Evolutionary conservation across 2,797 vertebrate species (phyloP).

Genomic region (Acrocephalus scirpaceus): DNA sequence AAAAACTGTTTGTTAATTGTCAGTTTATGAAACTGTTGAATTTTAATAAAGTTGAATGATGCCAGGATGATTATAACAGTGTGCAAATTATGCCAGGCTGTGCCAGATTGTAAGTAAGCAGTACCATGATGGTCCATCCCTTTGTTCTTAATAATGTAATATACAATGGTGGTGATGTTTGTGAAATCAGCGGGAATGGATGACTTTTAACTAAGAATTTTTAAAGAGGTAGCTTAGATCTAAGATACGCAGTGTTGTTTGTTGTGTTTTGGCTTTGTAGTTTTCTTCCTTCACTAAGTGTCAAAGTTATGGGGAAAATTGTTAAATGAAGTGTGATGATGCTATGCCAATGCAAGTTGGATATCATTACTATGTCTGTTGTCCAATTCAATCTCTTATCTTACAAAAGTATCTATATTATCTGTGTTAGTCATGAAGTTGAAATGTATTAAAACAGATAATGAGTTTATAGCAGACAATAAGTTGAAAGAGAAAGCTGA

Average conservation of each 20-base stretch:
- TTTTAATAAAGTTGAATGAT: not conserved
- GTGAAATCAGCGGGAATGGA: not conserved
- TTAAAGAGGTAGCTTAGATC: not conserved
- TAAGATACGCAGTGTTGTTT: not conserved
- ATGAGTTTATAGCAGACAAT: not conserved
- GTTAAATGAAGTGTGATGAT: not conserved
- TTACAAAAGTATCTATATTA: not conserved
- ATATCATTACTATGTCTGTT: not conserved
- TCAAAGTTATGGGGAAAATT: not conserved
- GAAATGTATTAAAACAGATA: not conserved
- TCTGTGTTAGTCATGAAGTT: not conserved
- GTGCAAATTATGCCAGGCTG: not conserved
- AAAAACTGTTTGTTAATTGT: not conserved
- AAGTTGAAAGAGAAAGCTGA: not conserved
- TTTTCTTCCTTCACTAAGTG: not conserved
- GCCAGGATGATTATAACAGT: not conserved
- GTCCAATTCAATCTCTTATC: not conserved
- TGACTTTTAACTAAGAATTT: not conserved
- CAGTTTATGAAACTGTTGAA: not conserved
- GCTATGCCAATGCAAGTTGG: not conserved
- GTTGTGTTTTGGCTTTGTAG: not conserved
- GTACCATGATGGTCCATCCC: not conserved
- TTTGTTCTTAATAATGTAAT: not conserved
- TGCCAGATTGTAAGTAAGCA: accelerated
- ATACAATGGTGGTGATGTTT: not conserved